Percentiles rank a stretch among this genome's conserved stretches.
Evolutionary conservation across 2,797 vertebrate genomes (phyloP).

Genomic region (Silurus lanzhouensis): DNA sequence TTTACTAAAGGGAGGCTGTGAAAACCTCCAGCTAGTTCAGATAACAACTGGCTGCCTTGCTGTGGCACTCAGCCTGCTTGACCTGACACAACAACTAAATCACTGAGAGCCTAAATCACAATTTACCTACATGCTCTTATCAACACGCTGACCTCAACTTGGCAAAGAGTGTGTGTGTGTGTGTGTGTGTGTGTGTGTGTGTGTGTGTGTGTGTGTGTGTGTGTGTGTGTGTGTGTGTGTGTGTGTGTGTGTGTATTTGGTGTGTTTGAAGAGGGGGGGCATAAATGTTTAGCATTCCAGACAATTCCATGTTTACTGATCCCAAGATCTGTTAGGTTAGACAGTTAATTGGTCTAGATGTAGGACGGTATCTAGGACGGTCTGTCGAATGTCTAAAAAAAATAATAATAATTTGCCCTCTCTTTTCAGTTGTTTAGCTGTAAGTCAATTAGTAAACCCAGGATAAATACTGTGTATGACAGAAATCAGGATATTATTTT

Average conservation of each 20-base stretch:
- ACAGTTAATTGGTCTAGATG: slow-evolving; percentile 14
- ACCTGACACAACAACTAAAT: slow-evolving; percentile 46
- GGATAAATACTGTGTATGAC: neutral
- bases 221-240: slow-evolving; percentile 40
- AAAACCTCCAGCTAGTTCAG: slow-evolving; percentile 55
- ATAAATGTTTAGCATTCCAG: slow-evolving; percentile 46
- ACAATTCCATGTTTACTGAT: slow-evolving; percentile 34
- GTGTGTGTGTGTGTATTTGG: slow-evolving; percentile 26
- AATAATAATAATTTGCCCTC: too few relatives aligned
- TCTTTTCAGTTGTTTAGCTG: too few relatives aligned
- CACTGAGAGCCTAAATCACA: slow-evolving; percentile 41
- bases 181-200: slow-evolving; percentile 34
- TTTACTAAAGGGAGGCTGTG: slow-evolving; percentile 42
- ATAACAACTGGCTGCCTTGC: slow-evolving; percentile 42
- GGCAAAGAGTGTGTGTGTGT: slow-evolving; percentile 34
- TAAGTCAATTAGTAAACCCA: neutral
- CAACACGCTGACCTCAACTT: slow-evolving; percentile 23
- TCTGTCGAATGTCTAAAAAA: neutral
- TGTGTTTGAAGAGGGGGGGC: too few relatives aligned
- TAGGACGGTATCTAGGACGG: neutral
- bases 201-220: slow-evolving; percentile 33
- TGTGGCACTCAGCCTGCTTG: slow-evolving; percentile 32
- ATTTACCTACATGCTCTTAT: slow-evolving; percentile 48
- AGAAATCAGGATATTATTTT: neutral
- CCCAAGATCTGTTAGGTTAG: slow-evolving; percentile 35